phyloP scores from a whole-genome alignment of 2,797 vertebrate genomes.

The Paedocypris micromegethes region DNA sequence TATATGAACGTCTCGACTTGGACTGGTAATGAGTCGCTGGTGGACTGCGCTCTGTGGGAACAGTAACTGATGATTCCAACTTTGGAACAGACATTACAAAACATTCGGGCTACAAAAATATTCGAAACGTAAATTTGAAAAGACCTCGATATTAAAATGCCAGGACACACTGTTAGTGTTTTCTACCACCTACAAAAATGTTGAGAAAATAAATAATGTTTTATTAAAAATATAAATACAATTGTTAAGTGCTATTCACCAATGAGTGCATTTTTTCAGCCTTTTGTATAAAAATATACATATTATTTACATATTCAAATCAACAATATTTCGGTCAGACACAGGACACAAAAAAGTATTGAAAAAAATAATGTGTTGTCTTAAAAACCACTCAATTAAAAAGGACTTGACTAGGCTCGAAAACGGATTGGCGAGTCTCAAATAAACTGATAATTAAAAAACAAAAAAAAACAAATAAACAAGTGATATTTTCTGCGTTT shows the following conservation, averaged over 20 bases:
- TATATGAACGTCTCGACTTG: slow-evolving; percentile 48
- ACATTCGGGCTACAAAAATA: slow-evolving; percentile 26
- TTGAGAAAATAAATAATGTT: slow-evolving; percentile 80
- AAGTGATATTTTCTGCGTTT: slow-evolving; percentile 14
- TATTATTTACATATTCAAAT: slow-evolving; percentile 76
- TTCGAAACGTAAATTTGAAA: slow-evolving; percentile 48
- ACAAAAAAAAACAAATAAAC: slow-evolving; percentile 29
- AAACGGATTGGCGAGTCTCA: slow-evolving; percentile 46
- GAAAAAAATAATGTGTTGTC: slow-evolving; percentile 48
- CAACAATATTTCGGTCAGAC: slow-evolving; percentile 67
- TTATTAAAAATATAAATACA: slow-evolving; percentile 81
- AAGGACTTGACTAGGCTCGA: slow-evolving; percentile 44
- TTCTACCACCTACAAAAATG: slow-evolving; percentile 80
- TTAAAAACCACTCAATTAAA: slow-evolving; percentile 33
- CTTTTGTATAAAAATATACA: slow-evolving; percentile 81
- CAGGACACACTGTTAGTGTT: slow-evolving; percentile 76
- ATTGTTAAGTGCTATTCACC: slow-evolving; percentile 82
- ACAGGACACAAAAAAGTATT: slow-evolving; percentile 63
- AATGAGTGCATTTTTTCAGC: slow-evolving; percentile 77
- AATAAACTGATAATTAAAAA: slow-evolving; percentile 26
- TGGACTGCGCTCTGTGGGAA: slow-evolving; percentile 72
- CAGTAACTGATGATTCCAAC: slow-evolving; percentile 67
- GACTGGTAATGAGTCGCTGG: slow-evolving; percentile 69
- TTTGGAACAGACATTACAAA: slow-evolving; percentile 70
- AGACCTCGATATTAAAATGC: slow-evolving; percentile 74